These are phyloP conservation scores for Cyprinus carpio DNA, from an alignment of 2,113 vertebrate genomes.

Conservation along the genomic window DNA sequence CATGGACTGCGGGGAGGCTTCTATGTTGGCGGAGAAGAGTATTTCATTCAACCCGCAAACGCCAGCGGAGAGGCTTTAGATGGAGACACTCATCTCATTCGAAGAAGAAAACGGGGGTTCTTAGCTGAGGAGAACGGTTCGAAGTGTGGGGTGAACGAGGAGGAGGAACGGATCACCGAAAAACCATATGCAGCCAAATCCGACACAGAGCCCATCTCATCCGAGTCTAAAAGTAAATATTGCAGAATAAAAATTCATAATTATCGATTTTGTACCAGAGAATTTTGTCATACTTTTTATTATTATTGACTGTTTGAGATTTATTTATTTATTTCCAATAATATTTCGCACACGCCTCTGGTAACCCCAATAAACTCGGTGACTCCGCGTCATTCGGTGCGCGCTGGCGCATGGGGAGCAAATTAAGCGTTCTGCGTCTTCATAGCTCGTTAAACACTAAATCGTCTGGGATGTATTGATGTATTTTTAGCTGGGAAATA, in stretches of 20 bases:
- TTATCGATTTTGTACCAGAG: neutral
- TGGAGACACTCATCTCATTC: conserved; percentile 65
- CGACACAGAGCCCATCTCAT: conserved; percentile 34
- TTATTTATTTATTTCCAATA: neutral
- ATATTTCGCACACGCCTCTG: neutral
- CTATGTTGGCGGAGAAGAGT: conserved; percentile 80
- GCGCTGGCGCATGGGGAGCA: conserved; percentile 32
- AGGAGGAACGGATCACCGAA: conserved; percentile 66
- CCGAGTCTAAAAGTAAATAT: conserved; percentile 73
- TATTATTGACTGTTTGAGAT: neutral
- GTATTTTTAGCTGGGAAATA: neutral
- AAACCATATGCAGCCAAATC: conserved; percentile 52
- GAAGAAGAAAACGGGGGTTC: conserved; percentile 64
- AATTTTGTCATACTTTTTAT: neutral
- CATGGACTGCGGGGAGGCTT: conserved; percentile 87
- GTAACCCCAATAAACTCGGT: conserved; percentile 40
- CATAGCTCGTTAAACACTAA: neutral
- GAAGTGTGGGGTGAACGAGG: conserved; percentile 87
- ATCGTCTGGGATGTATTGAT: no score
- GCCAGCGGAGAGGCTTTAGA: conserved; percentile 52
- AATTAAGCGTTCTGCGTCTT: conserved; percentile 25
- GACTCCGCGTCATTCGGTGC: conserved; percentile 22
- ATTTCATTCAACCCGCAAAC: conserved; percentile 82
- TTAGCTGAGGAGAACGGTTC: conserved; percentile 67
- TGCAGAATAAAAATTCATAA: neutral